A percentile compares a stretch with the other conserved stretches of the same genome.
Evolutionary conservation across 2,797 vertebrate genomes (phyloP).

Genomic region (Chiroxiphia lanceolata): DNA sequence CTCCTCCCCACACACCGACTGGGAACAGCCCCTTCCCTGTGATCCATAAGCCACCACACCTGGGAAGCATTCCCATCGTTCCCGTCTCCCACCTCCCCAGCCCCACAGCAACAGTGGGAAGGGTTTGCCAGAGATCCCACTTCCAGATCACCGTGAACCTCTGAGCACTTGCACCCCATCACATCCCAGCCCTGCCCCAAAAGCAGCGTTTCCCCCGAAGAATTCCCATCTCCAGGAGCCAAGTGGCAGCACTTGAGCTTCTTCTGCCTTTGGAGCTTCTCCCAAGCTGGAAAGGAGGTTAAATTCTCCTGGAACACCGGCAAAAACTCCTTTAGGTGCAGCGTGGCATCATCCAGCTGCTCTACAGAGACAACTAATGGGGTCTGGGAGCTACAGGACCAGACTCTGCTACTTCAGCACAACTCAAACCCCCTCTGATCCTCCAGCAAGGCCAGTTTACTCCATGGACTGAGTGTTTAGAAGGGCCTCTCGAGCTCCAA

Average conservation of each 20-base stretch:
- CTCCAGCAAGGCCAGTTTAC: neutral
- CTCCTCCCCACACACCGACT: accelerated
- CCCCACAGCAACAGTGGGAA: accelerated
- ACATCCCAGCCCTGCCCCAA: neutral
- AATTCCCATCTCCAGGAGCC: neutral
- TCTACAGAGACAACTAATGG: accelerated
- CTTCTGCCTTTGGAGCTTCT: neutral
- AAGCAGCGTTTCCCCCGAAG: accelerated
- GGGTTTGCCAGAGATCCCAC: accelerated
- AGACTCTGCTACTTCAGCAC: accelerated
- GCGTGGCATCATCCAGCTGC: neutral
- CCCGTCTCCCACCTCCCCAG: neutral
- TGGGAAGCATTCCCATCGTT: neutral
- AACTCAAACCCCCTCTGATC: accelerated
- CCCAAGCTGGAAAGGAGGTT: neutral
- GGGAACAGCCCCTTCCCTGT: neutral
- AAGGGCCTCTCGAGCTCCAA: neutral
- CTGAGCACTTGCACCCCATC: neutral
- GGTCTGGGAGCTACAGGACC: neutral
- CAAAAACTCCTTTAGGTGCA: accelerated
- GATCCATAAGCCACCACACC: accelerated
- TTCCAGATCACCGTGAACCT: accelerated
- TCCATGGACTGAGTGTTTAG: accelerated
- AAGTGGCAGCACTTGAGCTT: neutral
- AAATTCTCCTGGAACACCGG: accelerated